Conservation (phyloP, 2,113 vertebrate species). For the Meriones unguiculatus region DNA sequence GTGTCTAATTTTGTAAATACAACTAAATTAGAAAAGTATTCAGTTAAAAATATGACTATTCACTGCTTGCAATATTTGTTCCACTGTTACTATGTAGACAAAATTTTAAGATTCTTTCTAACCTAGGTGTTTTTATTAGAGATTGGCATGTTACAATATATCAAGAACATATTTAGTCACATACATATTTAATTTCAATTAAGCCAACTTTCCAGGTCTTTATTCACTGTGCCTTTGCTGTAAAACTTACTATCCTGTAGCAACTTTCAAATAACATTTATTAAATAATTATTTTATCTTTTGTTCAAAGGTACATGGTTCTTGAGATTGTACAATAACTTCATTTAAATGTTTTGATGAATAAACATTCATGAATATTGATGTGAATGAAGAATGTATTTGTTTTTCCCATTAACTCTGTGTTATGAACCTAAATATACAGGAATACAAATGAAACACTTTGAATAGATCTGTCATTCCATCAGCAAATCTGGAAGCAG, state of each 20-base stretch:
- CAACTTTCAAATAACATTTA: not conserved
- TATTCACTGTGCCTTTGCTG: not conserved
- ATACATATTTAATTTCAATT: not conserved
- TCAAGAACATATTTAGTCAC: too few species aligned
- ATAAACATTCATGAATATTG: not conserved
- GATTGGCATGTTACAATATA: not conserved
- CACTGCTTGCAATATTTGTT: not conserved
- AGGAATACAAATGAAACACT: not conserved
- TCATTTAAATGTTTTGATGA: not conserved
- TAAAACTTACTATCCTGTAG: not conserved
- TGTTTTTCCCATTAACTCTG: not conserved
- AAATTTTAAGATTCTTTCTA: not conserved
- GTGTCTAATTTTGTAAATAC: not conserved
- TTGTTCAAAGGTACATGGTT: not conserved
- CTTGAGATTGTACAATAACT: not conserved
- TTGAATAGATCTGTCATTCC: not conserved
- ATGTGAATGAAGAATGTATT: not conserved
- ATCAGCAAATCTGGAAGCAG: not conserved
- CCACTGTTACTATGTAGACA: not conserved
- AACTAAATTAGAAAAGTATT: not conserved
- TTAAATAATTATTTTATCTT: slow-evolving; percentile 5
- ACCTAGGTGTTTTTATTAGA: not conserved
- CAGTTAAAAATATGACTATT: not conserved
- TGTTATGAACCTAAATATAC: not conserved
- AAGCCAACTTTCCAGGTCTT: not conserved